These are phyloP conservation scores for Cassiopea andromeda DNA, from an alignment of 30 jellyfish, hydroid and myxozoan genomes.

Conservation along the genomic window DNA sequence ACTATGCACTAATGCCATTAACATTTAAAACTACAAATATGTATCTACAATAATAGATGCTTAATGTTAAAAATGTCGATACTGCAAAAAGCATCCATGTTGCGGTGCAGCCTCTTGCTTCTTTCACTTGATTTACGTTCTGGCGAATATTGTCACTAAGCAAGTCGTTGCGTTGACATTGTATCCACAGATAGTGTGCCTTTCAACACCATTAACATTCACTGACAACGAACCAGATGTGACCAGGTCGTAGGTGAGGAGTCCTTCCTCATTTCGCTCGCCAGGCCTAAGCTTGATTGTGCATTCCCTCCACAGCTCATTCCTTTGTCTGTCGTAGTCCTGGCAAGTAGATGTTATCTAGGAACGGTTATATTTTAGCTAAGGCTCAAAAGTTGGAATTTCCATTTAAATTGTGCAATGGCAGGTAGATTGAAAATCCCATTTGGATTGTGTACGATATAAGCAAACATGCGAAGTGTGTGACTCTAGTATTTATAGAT, in stretches of 20 bases:
- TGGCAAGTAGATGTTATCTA: conserved; percentile 21
- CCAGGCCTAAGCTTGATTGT: conserved; percentile 11
- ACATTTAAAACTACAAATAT: too few relatives aligned
- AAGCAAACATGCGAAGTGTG: too few relatives aligned
- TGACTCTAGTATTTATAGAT: too few relatives aligned
- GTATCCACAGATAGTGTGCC: conserved; percentile 20
- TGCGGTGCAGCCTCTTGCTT: not conserved
- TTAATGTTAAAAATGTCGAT: too few relatives aligned
- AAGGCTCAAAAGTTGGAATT: too few relatives aligned
- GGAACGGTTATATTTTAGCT: not conserved
- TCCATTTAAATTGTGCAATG: too few relatives aligned
- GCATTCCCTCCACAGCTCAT: conserved; percentile 27
- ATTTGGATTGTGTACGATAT: too few relatives aligned
- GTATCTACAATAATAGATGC: too few relatives aligned
- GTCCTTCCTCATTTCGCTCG: conserved; percentile 1
- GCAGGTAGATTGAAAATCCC: too few relatives aligned
- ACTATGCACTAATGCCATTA: too few relatives aligned
- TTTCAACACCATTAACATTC: conserved; percentile 9
- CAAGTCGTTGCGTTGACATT: conserved; percentile 11
- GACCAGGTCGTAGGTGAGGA: conserved; percentile 2
- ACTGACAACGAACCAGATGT: conserved; percentile 24
- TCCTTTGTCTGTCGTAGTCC: conserved; percentile 15
- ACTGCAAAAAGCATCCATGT: not conserved
- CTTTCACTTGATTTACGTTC: not conserved
- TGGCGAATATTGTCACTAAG: conserved; percentile 26